A percentile compares a stretch with the other conserved stretches of the same genome.
Evolutionary conservation across 1,140 invertebrate species (phyloP).

Genomic region (Panagrolaimus sp.): DNA sequence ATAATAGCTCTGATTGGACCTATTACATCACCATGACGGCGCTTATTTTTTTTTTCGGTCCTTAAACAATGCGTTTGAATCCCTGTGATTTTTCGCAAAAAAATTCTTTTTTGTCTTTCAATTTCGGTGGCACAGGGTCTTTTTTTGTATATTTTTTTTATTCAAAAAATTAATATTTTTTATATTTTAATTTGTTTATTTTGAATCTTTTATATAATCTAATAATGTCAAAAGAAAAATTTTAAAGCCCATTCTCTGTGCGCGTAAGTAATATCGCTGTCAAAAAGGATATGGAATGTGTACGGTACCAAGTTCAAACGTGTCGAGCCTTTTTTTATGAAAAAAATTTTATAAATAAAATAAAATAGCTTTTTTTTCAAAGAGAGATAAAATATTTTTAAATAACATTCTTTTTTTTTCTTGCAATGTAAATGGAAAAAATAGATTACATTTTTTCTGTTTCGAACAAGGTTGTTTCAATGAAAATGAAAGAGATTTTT

Average conservation of each 20-base stretch:
- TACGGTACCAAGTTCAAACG: constrained; percentile 10
- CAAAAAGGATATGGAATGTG: constrained; percentile 10
- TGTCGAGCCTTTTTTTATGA: not conserved
- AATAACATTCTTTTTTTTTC: too few species aligned
- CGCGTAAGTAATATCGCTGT: not conserved
- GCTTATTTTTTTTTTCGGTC: not conserved
- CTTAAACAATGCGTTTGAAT: not conserved
- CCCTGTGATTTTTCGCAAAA: not conserved
- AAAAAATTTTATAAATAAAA: not conserved
- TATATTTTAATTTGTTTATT: not conserved
- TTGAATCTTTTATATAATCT: too few species aligned
- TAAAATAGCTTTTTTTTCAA: not conserved
- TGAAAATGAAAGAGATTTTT: too few species aligned
- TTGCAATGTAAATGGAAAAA: too few species aligned
- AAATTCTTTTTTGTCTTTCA: constrained; percentile 3
- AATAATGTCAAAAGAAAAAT: too few species aligned
- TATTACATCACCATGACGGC: constrained; percentile 16
- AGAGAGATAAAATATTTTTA: not conserved
- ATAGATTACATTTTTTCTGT: too few species aligned
- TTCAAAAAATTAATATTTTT: not conserved
- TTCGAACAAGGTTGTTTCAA: too few species aligned
- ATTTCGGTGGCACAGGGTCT: constrained; percentile 6
- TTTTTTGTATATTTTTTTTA: not conserved
- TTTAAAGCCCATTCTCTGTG: not conserved
- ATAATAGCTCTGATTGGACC: not conserved